These are phyloP conservation scores for Nephrotoma guestfalica DNA, from an alignment of 2,888 invertebrate genomes.

Conservation along the genomic window DNA sequence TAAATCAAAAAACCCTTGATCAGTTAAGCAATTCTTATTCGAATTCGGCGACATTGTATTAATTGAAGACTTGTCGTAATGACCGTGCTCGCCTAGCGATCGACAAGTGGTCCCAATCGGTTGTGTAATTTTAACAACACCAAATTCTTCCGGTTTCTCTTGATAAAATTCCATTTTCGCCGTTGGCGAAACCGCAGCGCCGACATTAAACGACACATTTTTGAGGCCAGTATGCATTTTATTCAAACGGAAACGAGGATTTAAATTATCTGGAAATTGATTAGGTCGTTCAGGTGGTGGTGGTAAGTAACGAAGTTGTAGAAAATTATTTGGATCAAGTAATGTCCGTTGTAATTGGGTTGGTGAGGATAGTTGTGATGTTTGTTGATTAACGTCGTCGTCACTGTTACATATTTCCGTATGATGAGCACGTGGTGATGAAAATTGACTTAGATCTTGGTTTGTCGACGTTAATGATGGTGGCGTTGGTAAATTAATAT, in stretches of 20 bases:
- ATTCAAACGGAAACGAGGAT: not conserved
- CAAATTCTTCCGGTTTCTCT: conserved; percentile 26
- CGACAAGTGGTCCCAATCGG: not conserved
- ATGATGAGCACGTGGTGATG: not conserved
- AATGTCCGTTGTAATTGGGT: not conserved
- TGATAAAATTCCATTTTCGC: conserved; percentile 32
- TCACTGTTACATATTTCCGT: not conserved
- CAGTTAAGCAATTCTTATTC: conserved; percentile 36
- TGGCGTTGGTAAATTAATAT: not conserved
- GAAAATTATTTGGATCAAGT: not conserved
- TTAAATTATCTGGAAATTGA: not conserved
- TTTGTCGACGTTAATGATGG: not conserved
- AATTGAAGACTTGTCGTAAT: conserved; percentile 23
- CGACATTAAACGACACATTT: conserved; percentile 30
- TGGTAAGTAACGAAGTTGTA: not conserved
- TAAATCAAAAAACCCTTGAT: conserved; percentile 55
- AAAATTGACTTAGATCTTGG: not conserved
- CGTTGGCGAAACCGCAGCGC: conserved; percentile 29
- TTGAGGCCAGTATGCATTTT: conserved; percentile 28
- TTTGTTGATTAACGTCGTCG: not conserved
- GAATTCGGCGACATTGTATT: conserved; percentile 22
- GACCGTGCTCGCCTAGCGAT: conserved; percentile 7
- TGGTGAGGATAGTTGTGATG: not conserved
- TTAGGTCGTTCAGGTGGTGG: not conserved
- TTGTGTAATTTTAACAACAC: conserved; percentile 21